phyloP scores from a whole-genome alignment of 2,797 vertebrate genomes.

The Crenichthys baileyi region DNA sequence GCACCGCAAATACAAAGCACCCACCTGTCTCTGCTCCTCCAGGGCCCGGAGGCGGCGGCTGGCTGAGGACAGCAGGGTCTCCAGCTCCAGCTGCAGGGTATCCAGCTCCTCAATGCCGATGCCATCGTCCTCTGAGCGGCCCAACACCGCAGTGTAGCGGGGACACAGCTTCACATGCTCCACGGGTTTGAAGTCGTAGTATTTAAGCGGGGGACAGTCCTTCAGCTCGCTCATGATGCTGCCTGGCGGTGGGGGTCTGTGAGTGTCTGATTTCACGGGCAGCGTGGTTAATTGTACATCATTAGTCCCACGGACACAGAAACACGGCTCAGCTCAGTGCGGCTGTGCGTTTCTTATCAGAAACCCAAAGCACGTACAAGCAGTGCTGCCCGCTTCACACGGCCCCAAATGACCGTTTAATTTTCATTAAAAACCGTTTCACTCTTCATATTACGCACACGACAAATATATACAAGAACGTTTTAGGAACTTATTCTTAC shows the following conservation, averaged over 20 bases:
- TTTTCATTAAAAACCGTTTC: too few relatives aligned
- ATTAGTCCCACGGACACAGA: background rate
- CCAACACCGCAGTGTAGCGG: conserved; percentile 93
- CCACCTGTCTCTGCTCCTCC: conserved; percentile 97
- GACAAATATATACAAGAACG: accelerated
- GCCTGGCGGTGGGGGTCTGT: conserved; percentile 11
- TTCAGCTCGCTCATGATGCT: conserved; percentile 94
- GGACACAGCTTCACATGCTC: conserved; percentile 96
- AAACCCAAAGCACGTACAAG: conserved; percentile 3
- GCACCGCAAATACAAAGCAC: background rate
- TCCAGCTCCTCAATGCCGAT: conserved; percentile 98
- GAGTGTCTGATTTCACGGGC: background rate
- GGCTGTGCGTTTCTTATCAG: background rate
- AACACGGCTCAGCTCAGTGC: background rate
- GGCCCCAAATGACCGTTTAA: background rate
- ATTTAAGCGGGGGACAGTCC: conserved; percentile 95
- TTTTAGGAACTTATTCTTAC: background rate
- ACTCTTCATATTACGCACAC: accelerated
- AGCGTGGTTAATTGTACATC: background rate
- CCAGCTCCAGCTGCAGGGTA: conserved; percentile 96
- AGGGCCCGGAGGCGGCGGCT: conserved; percentile 92
- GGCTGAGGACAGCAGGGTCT: conserved; percentile 94
- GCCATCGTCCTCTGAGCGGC: conserved; percentile 96
- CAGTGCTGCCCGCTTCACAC: conserved; percentile 13
- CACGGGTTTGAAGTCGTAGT: conserved; percentile 98